Evolutionary conservation across 92 coral and sea anemone species (phyloP).

Genomic region (Phenganax marumi): DNA sequence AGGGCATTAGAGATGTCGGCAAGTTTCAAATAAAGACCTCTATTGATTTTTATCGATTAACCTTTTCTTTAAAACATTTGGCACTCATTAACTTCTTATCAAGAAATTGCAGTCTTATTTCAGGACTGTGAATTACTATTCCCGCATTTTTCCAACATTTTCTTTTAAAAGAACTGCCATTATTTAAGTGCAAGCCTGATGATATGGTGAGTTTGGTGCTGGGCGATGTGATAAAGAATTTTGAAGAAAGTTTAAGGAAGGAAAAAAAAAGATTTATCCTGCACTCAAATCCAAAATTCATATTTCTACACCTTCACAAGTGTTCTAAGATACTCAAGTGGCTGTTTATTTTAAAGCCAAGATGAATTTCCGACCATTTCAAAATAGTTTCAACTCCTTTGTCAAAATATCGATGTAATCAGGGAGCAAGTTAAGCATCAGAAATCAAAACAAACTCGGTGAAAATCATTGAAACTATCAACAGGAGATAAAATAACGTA

Average conservation of each 20-base stretch:
- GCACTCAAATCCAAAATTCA: not conserved
- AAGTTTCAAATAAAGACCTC: constrained; percentile 3
- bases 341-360: constrained; percentile 16
- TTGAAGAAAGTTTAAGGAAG: not conserved
- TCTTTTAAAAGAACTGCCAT: not conserved
- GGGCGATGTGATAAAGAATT: not conserved
- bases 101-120: constrained; percentile 14
- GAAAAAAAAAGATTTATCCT: too few species aligned
- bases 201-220: not conserved
- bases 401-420: constrained; percentile 28
- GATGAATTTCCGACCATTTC: constrained; percentile 9
- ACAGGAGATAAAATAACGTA: too few species aligned
- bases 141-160: not conserved
- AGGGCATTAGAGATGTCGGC: constrained; percentile 36
- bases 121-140: not conserved
- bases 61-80: not conserved
- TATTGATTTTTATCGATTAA: constrained; percentile 43
- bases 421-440: not conserved
- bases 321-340: constrained; percentile 25
- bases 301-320: constrained; percentile 7
- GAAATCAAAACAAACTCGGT: constrained; percentile 9
- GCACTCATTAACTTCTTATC: constrained; percentile 37
- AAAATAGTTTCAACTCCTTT: constrained; percentile 22
- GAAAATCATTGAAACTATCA: too few species aligned
- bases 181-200: not conserved